phyloP scores from a whole-genome alignment of 1,140 invertebrate genomes.

The Semibalanus balanoides region DNA sequence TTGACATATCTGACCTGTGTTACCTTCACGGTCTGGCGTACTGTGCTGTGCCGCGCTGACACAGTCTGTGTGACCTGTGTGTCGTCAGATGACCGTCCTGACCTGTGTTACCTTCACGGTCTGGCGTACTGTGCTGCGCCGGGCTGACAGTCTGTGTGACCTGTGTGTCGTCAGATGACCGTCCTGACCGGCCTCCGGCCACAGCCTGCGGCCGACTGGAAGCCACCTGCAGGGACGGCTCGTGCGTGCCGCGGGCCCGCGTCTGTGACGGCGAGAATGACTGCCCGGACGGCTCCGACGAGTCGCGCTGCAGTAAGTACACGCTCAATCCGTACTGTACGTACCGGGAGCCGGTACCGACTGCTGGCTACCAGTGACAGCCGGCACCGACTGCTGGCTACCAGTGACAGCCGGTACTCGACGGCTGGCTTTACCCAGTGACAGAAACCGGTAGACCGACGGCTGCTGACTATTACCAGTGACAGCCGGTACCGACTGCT shows the following conservation, averaged over 20 bases:
- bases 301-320: constrained; percentile 63
- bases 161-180: constrained; percentile 22
- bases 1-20: too few relatives aligned
- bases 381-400: constrained; percentile 25
- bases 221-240: constrained; percentile 77
- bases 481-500: too few relatives aligned
- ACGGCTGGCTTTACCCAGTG: too few relatives aligned
- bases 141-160: too few relatives aligned
- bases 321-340: neutral
- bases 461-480: too few relatives aligned
- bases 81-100: constrained; percentile 23
- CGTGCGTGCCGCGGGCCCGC: constrained; percentile 66
- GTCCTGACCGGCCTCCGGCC: constrained; percentile 28
- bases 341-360: constrained; percentile 39
- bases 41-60: too few relatives aligned
- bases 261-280: constrained; percentile 69
- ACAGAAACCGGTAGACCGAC: too few relatives aligned
- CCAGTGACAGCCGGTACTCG: constrained; percentile 17
- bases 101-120: too few relatives aligned
- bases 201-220: constrained; percentile 54
- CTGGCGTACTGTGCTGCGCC: too few relatives aligned
- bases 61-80: constrained; percentile 12
- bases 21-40: too few relatives aligned
- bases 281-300: constrained; percentile 77
- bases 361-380: constrained; percentile 28